phyloP scores from a whole-genome alignment of 2,888 invertebrate genomes.

The Lochmaea capreae region DNA sequence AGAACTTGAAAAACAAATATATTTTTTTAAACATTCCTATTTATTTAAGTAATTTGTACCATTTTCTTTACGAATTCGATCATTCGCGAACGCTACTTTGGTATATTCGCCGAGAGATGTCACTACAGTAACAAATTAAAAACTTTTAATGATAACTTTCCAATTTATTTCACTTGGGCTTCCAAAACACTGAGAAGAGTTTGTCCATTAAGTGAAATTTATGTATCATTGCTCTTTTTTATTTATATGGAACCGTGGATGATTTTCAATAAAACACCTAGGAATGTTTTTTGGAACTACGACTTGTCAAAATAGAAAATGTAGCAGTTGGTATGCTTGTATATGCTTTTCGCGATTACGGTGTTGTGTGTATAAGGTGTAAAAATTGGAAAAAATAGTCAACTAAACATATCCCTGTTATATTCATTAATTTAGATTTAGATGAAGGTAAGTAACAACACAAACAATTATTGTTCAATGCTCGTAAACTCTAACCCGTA shows the following conservation, averaged over 20 bases:
- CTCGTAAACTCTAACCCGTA: neutral
- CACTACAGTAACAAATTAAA: neutral
- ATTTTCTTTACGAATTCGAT: too few species aligned
- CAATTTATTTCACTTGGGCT: neutral
- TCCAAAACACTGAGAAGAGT: neutral
- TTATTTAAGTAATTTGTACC: too few species aligned
- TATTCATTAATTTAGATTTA: conserved; percentile 61
- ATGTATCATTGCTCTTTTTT: neutral
- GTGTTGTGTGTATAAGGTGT: conserved; percentile 58
- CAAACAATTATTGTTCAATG: neutral
- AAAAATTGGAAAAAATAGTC: conserved; percentile 51
- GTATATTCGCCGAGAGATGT: neutral
- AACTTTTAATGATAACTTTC: neutral
- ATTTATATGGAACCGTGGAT: neutral
- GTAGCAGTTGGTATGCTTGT: conserved; percentile 28
- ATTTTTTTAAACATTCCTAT: too few species aligned
- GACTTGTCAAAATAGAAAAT: conserved; percentile 24
- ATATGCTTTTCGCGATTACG: conserved; percentile 57
- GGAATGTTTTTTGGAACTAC: conserved; percentile 8
- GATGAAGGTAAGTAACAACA: conserved; percentile 61
- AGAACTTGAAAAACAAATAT: too few species aligned
- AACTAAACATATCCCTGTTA: conserved; percentile 61
- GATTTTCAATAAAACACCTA: neutral
- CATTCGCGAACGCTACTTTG: neutral
- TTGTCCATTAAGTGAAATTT: neutral